phyloP scores from a whole-genome alignment of 2,113 vertebrate genomes.

The Orcinus orca region DNA sequence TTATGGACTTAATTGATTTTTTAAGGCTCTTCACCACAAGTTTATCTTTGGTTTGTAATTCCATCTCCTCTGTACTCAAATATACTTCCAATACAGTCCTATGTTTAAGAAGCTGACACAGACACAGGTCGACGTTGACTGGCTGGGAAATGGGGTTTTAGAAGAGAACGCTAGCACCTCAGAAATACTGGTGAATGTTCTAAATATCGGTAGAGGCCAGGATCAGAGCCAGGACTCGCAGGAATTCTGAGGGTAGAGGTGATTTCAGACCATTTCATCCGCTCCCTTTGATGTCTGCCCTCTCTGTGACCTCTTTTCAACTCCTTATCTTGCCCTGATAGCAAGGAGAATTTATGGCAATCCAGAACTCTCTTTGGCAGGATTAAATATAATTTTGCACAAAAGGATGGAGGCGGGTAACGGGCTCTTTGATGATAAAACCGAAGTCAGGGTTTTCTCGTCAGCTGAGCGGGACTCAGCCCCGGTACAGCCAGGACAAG shows the following conservation, averaged over 20 bases:
- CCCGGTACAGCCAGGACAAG: not conserved
- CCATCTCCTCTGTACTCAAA: not conserved
- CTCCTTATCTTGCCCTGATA: slow-evolving; percentile 73
- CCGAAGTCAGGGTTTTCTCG: slow-evolving; percentile 31
- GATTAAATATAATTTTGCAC: slow-evolving; percentile 67
- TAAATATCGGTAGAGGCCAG: not conserved
- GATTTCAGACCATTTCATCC: slow-evolving; percentile 36
- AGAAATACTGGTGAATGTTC: not conserved
- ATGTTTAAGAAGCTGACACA: not conserved
- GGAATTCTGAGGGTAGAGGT: slow-evolving; percentile 59
- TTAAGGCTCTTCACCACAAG: not conserved
- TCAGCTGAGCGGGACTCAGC: not conserved
- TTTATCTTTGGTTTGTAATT: not conserved
- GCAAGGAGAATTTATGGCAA: slow-evolving; percentile 68
- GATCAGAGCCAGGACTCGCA: not conserved
- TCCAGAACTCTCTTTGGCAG: slow-evolving; percentile 67
- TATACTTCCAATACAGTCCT: not conserved
- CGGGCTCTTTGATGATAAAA: slow-evolving; percentile 69
- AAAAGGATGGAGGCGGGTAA: slow-evolving; percentile 62
- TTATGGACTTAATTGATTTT: not conserved
- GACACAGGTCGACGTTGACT: not conserved
- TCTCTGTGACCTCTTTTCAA: slow-evolving; percentile 53
- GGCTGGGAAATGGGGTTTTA: not conserved
- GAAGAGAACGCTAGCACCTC: not conserved
- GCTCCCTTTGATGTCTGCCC: slow-evolving; percentile 71